phyloP scores from a whole-genome alignment of 2,888 invertebrate species.

The Copidosoma aretas region DNA sequence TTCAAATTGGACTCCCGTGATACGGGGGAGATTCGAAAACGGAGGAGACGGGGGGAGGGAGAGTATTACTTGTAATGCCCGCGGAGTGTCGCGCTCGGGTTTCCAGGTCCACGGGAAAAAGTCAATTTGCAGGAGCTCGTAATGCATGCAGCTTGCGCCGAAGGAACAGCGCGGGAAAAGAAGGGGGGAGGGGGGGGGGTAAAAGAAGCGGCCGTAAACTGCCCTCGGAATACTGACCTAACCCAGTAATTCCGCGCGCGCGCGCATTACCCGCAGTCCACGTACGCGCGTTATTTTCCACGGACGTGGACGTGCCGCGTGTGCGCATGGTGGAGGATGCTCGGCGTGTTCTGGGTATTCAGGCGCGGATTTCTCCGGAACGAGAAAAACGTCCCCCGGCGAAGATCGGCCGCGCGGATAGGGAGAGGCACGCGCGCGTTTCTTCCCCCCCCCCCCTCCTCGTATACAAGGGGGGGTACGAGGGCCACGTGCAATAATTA shows the following conservation, averaged over 20 bases:
- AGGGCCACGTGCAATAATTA: slow-evolving; percentile 34
- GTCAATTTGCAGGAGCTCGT: slow-evolving; percentile 13
- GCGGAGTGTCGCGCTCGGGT: background rate
- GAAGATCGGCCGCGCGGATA: slow-evolving; percentile 22
- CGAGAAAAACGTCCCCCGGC: slow-evolving; percentile 23
- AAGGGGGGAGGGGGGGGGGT: no score
- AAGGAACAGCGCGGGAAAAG: background rate
- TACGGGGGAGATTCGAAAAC: no score
- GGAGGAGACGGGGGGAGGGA: no score
- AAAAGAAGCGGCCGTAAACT: slow-evolving; percentile 4
- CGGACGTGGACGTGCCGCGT: background rate
- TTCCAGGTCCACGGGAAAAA: background rate
- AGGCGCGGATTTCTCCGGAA: background rate
- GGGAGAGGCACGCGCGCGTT: slow-evolving; percentile 10
- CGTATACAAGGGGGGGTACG: background rate
- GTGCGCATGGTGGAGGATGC: background rate
- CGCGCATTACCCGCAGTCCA: background rate
- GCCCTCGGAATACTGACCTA: slow-evolving; percentile 46
- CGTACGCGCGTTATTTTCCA: background rate
- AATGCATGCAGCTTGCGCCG: no score
- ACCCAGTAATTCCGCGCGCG: slow-evolving; percentile 35
- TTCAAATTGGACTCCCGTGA: no score
- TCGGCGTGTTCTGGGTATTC: slow-evolving; percentile 3
- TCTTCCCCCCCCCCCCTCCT: slow-evolving; percentile 1
- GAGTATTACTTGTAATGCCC: no score